A percentile compares a stretch with the other conserved stretches of the same genome.
Conservation (phyloP, 2,797 vertebrate genomes). For the Thalassophryne amazonica region DNA sequence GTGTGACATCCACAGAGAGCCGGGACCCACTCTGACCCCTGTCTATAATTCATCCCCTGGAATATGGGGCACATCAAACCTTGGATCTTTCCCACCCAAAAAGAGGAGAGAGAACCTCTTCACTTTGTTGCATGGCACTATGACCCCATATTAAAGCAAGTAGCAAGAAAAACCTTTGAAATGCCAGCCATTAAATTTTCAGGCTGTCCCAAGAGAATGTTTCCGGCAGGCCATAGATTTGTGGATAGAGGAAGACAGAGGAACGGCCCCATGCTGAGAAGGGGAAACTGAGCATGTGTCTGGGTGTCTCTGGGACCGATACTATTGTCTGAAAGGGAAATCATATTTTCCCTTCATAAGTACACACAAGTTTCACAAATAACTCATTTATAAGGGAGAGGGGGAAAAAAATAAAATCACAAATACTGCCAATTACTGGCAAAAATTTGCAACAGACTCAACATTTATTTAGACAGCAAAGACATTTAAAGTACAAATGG, state of each 20-base stretch:
- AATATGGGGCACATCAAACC: constrained; percentile 70
- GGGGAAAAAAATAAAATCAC: too few relatives aligned
- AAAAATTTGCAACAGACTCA: too few relatives aligned
- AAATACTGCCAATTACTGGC: too few relatives aligned
- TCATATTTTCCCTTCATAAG: not conserved
- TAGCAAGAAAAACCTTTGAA: constrained; percentile 57
- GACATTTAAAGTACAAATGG: too few relatives aligned
- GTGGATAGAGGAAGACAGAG: constrained; percentile 34
- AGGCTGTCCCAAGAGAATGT: constrained; percentile 64
- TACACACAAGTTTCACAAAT: constrained; percentile 4
- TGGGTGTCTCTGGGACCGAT: not conserved
- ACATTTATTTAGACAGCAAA: too few relatives aligned
- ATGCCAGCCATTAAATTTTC: constrained; percentile 76
- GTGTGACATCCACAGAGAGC: constrained; percentile 76
- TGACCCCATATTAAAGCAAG: constrained; percentile 80
- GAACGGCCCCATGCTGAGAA: constrained; percentile 24
- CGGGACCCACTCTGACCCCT: constrained; percentile 78
- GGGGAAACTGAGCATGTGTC: constrained; percentile 39
- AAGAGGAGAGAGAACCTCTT: constrained; percentile 69
- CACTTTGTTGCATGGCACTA: constrained; percentile 68
- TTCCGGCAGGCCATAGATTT: constrained; percentile 41
- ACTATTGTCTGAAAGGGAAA: not conserved
- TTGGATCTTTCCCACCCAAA: constrained; percentile 63
- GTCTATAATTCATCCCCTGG: constrained; percentile 82
- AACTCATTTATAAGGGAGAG: too few relatives aligned